Percentiles rank a stretch among this genome's conserved stretches.
phyloP scores from a whole-genome alignment of 2,888 invertebrate genomes.

The Rhamnusium bicolor region DNA sequence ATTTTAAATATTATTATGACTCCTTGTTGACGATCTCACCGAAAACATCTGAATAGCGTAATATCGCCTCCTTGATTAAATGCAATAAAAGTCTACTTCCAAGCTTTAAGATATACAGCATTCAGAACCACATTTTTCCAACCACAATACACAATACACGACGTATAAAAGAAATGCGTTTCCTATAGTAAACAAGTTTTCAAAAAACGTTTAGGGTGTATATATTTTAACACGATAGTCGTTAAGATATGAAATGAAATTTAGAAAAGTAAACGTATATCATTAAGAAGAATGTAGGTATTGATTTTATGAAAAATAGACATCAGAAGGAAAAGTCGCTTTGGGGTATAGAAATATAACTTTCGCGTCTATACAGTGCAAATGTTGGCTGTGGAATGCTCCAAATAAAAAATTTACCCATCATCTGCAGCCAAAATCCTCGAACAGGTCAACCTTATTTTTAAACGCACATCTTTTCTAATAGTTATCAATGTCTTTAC shows the following conservation, averaged over 20 bases:
- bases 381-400: neutral
- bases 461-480: too few species aligned
- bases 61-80: conserved; percentile 28
- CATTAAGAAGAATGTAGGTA: neutral
- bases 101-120: conserved; percentile 24
- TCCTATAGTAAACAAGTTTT: conserved; percentile 3
- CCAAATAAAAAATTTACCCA: neutral
- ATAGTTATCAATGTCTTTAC: too few species aligned
- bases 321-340: neutral
- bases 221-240: conserved; percentile 7
- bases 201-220: conserved; percentile 23
- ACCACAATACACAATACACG: conserved; percentile 9
- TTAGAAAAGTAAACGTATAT: neutral
- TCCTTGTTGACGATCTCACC: neutral
- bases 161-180: conserved; percentile 10
- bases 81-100: conserved; percentile 21
- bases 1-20: neutral
- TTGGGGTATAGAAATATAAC: neutral
- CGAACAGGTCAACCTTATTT: too few species aligned
- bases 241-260: conserved; percentile 18
- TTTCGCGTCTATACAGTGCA: too few species aligned
- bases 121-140: conserved; percentile 23
- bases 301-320: neutral
- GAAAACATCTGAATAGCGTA: conserved; percentile 20
- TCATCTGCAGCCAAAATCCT: too few species aligned